A percentile compares a stretch with the other conserved stretches of the same genome.
Evolutionary conservation across 2,797 vertebrate species (phyloP).

Genomic region (Alca torda): DNA sequence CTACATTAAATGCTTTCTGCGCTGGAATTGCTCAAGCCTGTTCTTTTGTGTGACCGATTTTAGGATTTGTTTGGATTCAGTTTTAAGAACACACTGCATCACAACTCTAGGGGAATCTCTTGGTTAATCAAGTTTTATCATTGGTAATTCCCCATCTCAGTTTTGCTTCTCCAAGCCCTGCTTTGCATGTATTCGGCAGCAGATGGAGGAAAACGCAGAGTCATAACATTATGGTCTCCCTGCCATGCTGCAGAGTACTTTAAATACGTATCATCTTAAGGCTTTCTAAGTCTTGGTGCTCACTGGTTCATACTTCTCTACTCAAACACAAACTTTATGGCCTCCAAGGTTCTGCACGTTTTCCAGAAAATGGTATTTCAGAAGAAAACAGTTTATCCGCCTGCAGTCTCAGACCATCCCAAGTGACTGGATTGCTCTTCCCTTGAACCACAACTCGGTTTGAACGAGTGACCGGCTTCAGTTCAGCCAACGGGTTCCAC

Average conservation of each 20-base stretch:
- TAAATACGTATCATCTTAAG: neutral
- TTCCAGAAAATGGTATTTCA: neutral
- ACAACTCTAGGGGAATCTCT: neutral
- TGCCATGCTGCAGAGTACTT: neutral
- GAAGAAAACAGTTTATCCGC: neutral
- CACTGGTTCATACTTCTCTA: neutral
- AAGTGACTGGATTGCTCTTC: neutral
- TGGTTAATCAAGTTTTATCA: conserved; percentile 11
- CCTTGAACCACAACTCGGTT: fast-evolving
- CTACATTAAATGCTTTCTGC: neutral
- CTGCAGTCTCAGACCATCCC: neutral
- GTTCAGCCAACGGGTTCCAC: neutral
- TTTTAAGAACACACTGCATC: fast-evolving
- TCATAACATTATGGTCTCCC: conserved; percentile 55
- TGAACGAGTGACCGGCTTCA: fast-evolving
- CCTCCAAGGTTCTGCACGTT: neutral
- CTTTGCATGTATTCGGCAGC: neutral
- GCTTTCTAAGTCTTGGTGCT: neutral
- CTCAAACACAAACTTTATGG: neutral
- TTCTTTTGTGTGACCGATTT: neutral
- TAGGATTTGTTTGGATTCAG: neutral
- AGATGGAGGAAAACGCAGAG: conserved; percentile 57
- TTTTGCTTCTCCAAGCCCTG: conserved; percentile 18
- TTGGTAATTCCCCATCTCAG: conserved; percentile 38
- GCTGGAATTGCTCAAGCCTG: neutral